Evolutionary conservation across 2,888 invertebrate genomes (phyloP), one percentile per base, ranked within the genome.

Genomic region (Smittia aterrima): DNA sequence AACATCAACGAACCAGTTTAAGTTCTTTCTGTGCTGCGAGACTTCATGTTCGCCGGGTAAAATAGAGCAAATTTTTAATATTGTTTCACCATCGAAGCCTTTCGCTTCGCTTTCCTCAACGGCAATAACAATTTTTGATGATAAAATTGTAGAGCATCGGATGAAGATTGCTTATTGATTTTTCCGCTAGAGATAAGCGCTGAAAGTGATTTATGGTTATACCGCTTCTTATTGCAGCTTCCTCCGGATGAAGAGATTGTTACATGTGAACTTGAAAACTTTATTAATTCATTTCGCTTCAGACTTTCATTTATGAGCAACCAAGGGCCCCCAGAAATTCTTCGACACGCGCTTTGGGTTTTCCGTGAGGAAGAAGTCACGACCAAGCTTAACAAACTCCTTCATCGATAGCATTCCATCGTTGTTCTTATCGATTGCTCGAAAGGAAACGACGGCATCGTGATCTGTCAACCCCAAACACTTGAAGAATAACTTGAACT

Each of bases 271-370:
- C 32, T 32, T 32, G 32, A 32, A 32, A 32, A 32, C 32, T 32
- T 32, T 32, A 32, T 32, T 32, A 9, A 32, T 6, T 32, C 9
- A 9, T 9, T 32, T 32, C 32, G 32, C 9, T 32, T 32, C 32
- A 32, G 32, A 6, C 32, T 3, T n/a, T 47, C 47, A 47, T 79
- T 87, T 86, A 77, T 88, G 84, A 75, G 64, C 16, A 24, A 86
- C 85, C 67, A 93, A 84, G 7, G 93, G 93, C 32, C 93, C 93
- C 92, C 93, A 94, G 79, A 93, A 93, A 86, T 92, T 89, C 83
- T 90, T 92, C 78, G 93, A 93, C 75, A 92, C 89, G 77, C 86
- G 87, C 1, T 84, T 86, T 78, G 91, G 88, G 80, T 93, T 90
- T 79, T 93, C 91, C 0, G 91, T 89, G 71, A 90, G 83, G 83